phyloP scores from a whole-genome alignment of 1,140 invertebrate genomes.

The Thalassaphorura encarpata region DNA sequence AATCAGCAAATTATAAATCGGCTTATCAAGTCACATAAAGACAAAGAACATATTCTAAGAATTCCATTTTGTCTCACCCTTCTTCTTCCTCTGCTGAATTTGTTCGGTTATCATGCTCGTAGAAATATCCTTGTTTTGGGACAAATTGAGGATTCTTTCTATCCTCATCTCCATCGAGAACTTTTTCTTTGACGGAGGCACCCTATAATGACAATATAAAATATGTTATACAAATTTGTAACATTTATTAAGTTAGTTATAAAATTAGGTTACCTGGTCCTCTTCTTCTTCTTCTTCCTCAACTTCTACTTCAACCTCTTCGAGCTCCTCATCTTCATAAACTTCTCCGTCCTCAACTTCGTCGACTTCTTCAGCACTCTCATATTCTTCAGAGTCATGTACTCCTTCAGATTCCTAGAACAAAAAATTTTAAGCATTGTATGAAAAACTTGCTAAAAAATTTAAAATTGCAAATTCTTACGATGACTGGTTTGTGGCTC shows the following conservation, averaged over 20 bases:
- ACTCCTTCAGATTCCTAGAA: slow-evolving; percentile 5
- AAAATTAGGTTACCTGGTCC: no score
- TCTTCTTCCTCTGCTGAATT: slow-evolving; percentile 46
- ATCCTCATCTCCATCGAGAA: slow-evolving; percentile 87
- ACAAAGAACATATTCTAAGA: no score
- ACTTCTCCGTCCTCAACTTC: slow-evolving; percentile 31
- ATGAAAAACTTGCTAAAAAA: background rate
- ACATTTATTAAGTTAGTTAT: background rate
- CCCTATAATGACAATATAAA: background rate
- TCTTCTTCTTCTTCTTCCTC: slow-evolving; percentile 37
- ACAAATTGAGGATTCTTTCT: slow-evolving; percentile 93
- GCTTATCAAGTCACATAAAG: background rate
- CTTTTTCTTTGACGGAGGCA: slow-evolving; percentile 44
- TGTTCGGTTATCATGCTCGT: slow-evolving; percentile 89
- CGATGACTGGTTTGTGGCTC: background rate
- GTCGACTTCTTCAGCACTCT: slow-evolving; percentile 32
- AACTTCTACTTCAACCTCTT: slow-evolving; percentile 33
- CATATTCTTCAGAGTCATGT: slow-evolving; percentile 32
- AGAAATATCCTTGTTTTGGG: slow-evolving; percentile 89
- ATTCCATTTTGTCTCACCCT: background rate
- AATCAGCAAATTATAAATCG: no score
- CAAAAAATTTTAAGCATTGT: background rate
- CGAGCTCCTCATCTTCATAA: slow-evolving; percentile 28
- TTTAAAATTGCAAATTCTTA: background rate
- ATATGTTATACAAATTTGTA: background rate